Percentiles rank a stretch among this genome's conserved stretches.
These are phyloP conservation scores for Eustalomyia histrio DNA, from an alignment of 2,888 invertebrate genomes.

Conservation along the genomic window DNA sequence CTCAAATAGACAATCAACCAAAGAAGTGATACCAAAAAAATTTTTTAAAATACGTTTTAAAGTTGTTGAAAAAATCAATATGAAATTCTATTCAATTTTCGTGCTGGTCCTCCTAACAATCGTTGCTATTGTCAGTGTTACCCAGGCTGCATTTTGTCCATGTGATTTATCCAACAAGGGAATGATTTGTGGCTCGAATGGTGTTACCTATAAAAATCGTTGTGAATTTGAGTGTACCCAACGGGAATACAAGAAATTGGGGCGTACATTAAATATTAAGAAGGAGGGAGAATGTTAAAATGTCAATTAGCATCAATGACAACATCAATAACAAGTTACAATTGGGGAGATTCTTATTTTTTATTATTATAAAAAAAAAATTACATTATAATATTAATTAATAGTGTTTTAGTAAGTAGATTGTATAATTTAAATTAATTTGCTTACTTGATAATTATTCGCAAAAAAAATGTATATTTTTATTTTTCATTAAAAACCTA, in stretches of 20 bases:
- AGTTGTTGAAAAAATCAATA: constrained; percentile 19
- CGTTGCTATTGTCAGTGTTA: constrained; percentile 60
- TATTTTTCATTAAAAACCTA: background rate
- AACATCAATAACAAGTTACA: background rate
- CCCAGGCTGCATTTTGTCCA: constrained; percentile 83
- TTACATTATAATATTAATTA: background rate
- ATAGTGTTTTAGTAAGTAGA: background rate
- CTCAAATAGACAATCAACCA: constrained; percentile 23
- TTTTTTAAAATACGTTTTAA: background rate
- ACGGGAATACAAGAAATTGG: constrained; percentile 72
- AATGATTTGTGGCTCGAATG: constrained; percentile 95
- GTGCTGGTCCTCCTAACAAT: constrained; percentile 62
- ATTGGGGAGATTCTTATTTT: background rate
- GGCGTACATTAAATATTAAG: constrained; percentile 70
- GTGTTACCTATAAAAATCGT: constrained; percentile 94
- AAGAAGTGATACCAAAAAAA: constrained; percentile 5
- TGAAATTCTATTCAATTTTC: constrained; percentile 71
- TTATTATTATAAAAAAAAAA: background rate
- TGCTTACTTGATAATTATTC: constrained; percentile 5
- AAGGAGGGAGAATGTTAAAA: constrained; percentile 70
- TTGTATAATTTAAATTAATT: constrained; percentile 28
- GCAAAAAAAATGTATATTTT: background rate
- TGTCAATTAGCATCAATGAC: constrained; percentile 10
- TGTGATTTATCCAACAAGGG: constrained; percentile 89
- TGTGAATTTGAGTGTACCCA: constrained; percentile 95